Percentiles rank a stretch among this genome's conserved stretches.
Conservation (phyloP, 2,888 invertebrate genomes). For the Drosophila melanosoma region DNA sequence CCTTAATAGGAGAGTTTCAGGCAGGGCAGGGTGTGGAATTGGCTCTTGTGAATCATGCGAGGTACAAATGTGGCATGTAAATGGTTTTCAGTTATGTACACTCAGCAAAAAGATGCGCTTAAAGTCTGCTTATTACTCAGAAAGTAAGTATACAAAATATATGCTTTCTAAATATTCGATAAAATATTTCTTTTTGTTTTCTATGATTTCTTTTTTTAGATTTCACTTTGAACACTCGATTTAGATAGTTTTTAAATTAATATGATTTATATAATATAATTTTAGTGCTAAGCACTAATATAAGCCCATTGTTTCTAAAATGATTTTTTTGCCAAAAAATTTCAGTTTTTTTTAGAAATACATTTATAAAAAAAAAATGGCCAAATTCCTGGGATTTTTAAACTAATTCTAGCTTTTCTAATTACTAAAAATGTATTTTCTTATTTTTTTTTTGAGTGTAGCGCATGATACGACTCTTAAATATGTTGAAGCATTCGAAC, state of each 20-base stretch:
- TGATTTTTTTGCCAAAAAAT: no score
- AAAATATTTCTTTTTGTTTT: not conserved
- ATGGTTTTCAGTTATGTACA: not conserved
- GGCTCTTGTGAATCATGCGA: not conserved
- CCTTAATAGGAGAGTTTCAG: not conserved
- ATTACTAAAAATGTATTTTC: not conserved
- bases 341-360: no score
- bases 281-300: no score
- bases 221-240: no score
- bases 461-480: slow-evolving; percentile 41
- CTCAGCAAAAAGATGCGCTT: not conserved
- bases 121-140: not conserved
- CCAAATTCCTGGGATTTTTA: no score
- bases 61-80: not conserved
- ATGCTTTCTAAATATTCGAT: not conserved
- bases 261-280: no score
- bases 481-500: slow-evolving; percentile 18
- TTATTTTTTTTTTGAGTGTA: slow-evolving; percentile 33
- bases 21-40: not conserved
- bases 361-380: no score
- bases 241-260: no score
- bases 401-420: no score
- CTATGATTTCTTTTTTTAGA: no score
- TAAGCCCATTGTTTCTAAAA: no score
- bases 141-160: not conserved